Base-by-base conservation (phyloP, 2,797 vertebrate genomes). In the Microctenopoma lineatum region DNA sequence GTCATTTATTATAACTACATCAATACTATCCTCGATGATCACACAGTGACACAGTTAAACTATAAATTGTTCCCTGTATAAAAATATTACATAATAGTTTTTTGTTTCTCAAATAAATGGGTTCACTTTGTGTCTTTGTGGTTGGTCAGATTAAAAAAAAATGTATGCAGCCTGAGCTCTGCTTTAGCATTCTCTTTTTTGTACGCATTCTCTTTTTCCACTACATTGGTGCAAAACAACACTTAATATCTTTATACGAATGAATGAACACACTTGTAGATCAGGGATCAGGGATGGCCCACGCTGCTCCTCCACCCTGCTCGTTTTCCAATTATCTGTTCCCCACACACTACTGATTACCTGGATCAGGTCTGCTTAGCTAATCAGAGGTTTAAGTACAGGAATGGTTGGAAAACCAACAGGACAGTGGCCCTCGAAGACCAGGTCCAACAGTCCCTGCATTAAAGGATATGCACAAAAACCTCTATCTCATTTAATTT, bases 401-500 rank as follows among this genome's bases (percentile, higher is more conserved):
- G 29, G 7, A 6, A 32, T 32, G 5, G 29, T 32, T 32, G 7
- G 29, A 7, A 32, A 32, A 29, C 27, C 4, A 29, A 3, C 27
- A 29, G 27, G 27, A 29, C 27, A 29, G 27, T 29, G 27, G 5
- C 27, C 27, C 27, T 29, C 5, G 27, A 29, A 29, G 27, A 29
- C 27, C 27, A 29, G 27, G 27, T 29, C 27, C 5, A 6, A 29
- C 27, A 4, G 5, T 6, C 27, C 27, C 27, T 29, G 64, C 9
- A 42, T 12, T 53, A 26, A 39, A 47, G 56, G 5, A 3, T 25
- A 38, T 61, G 27, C 29, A 21, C 12, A 42, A 52, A 72, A 60
- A 53, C 42, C 44, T 65, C n/a, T 41, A 48, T 53, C 44, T 73
- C 34, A 16, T 29, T 54, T 57, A 45, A 57, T 63, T 32, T 79